These are phyloP conservation scores for Thaumatotibia leucotreta DNA, from an alignment of 1,140 invertebrate species.

Conservation along the genomic window DNA sequence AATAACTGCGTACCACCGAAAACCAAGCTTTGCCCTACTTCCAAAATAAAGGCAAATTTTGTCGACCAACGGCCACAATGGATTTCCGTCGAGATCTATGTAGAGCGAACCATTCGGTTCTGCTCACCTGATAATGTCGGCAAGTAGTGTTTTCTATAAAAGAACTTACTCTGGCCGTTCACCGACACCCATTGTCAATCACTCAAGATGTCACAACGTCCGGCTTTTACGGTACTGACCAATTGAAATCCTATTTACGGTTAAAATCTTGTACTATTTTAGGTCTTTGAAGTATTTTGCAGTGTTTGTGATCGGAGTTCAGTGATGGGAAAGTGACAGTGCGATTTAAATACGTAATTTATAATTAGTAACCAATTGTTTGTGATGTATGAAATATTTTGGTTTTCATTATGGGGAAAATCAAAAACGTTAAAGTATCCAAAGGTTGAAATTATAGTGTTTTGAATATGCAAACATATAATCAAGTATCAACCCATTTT, in stretches of 20 bases:
- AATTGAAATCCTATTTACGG: background rate
- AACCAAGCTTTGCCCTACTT: background rate
- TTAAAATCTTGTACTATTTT: too few species aligned
- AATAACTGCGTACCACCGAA: too few species aligned
- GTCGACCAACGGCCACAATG: constrained; percentile 8
- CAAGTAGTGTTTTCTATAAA: constrained; percentile 54
- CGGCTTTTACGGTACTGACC: constrained; percentile 44
- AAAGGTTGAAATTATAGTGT: too few species aligned
- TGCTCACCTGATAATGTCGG: background rate
- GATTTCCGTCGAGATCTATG: constrained; percentile 15
- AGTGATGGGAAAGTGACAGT: constrained; percentile 14
- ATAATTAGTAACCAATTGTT: background rate
- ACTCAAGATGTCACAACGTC: constrained; percentile 63
- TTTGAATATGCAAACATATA: too few species aligned
- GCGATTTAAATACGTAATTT: background rate
- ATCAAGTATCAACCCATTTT: too few species aligned
- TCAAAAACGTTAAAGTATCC: too few species aligned
- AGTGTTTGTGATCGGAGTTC: too few species aligned
- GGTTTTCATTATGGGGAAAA: too few species aligned
- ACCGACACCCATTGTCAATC: constrained; percentile 46
- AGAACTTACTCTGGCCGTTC: constrained; percentile 40
- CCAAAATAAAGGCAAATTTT: background rate
- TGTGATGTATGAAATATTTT: background rate
- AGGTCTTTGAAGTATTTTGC: too few species aligned
- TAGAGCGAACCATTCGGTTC: background rate